phyloP scores from a whole-genome alignment of 2,113 vertebrate genomes.

The Antechinus stuartii region DNA sequence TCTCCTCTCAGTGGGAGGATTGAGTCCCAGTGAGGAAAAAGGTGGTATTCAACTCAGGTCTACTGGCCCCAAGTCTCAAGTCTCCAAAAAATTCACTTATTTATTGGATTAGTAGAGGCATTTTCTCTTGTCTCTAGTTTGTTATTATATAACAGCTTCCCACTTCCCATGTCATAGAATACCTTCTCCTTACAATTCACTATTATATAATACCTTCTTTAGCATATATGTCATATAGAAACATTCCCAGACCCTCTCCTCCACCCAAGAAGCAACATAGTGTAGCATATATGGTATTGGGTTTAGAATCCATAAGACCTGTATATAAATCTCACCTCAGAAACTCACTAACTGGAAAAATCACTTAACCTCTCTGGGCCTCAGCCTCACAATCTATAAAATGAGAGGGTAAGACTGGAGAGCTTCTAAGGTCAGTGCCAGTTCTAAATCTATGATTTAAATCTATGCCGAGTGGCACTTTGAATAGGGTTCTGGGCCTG shows the following conservation, averaged over 20 bases:
- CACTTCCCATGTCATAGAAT: not conserved
- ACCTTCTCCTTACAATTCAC: not conserved
- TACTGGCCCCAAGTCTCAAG: not conserved
- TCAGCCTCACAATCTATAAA: not conserved
- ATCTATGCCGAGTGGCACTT: not conserved
- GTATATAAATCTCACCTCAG: not conserved
- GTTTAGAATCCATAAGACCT: not conserved
- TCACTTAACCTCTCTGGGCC: not conserved
- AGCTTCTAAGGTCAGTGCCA: not conserved
- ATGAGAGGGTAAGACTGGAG: not conserved
- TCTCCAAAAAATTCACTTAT: not conserved
- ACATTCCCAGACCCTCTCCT: not conserved
- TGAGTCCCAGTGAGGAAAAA: not conserved
- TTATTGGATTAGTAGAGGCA: not conserved
- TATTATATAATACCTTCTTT: not conserved
- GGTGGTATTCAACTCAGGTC: not conserved
- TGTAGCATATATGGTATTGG: not conserved
- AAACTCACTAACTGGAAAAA: not conserved
- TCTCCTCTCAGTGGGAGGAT: not conserved
- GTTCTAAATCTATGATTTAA: not conserved
- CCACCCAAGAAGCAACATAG: not conserved
- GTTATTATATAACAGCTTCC: not conserved
- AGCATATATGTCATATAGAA: not conserved
- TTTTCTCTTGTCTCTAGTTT: not conserved
- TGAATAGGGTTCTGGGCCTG: slow-evolving; percentile 3